Evolutionary conservation across 2,797 vertebrate species (phyloP), one percentile per base, ranked within the genome.

Genomic region (Cynopterus sphinx): DNA sequence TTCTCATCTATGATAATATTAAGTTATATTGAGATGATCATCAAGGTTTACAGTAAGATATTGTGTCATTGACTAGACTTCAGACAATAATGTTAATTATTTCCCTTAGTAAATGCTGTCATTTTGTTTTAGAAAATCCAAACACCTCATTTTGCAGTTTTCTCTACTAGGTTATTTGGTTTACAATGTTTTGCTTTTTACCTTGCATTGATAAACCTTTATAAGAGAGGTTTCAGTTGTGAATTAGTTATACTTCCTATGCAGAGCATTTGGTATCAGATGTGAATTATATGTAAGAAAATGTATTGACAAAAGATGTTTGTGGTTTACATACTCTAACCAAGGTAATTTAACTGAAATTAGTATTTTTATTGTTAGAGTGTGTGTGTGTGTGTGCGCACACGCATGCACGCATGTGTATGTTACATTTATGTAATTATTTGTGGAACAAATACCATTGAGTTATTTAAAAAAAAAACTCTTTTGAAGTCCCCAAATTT

Each of bases 131-230:
- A 82, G 86, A 87, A 43, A 84, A 65, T 96, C 94, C 39, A 79
- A n/a, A 82, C n/a, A 55, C n/a, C 22, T 65, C 21, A 68, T 89
- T 93, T 96, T 93, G 1, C 16, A n/a, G 6, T 93, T 94, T 93
- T 86, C 22, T 93, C 36, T 75, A 89, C 17, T 28, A 96, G 19
- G 26, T 97, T 94, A 91, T 73, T 96, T 93, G 53, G 28, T 95
- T 87, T 95, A 33, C 12, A 81, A 4, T 83, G 19, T 86, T 91
- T 82, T 92, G 15, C 71, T 93, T 96, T 97, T 96, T 97, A 24
- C 17, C 13, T 83, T 93, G 70, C 78, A 28, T 77, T 83, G 57
- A 65, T 92, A 89, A 94, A 86, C 31, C 5, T 82, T 90, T 87
- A 22, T 5, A 95, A 83, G 59, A 63, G 65, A 70, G 9, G 4